phyloP scores from a whole-genome alignment of 2,888 invertebrate genomes.

The Timema cristinae region DNA sequence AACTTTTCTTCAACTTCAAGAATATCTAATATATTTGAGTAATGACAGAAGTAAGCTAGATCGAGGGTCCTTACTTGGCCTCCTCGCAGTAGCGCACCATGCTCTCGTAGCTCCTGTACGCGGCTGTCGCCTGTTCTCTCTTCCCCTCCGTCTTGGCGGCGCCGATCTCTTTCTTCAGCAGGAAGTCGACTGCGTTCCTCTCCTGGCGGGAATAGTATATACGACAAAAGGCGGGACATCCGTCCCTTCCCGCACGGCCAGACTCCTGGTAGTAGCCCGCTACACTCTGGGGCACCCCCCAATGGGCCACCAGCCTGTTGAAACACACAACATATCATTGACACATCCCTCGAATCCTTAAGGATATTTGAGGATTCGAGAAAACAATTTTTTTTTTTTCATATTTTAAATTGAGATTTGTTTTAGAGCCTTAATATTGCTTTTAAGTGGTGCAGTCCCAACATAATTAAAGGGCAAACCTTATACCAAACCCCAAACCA shows the following conservation, averaged over 20 bases:
- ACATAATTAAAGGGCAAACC: no score
- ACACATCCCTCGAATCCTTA: no score
- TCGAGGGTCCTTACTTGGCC: constrained; percentile 54
- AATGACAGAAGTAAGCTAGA: constrained; percentile 18
- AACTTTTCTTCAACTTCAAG: no score
- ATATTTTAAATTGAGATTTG: no score
- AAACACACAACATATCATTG: not conserved
- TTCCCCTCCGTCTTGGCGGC: constrained; percentile 55
- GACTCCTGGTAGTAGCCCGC: constrained; percentile 97
- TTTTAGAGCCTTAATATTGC: no score
- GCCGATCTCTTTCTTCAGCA: constrained; percentile 65
- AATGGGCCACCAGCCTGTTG: constrained; percentile 87
- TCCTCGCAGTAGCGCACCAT: constrained; percentile 80
- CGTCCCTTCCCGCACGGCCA: constrained; percentile 94
- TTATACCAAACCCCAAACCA: no score
- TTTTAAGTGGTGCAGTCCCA: no score
- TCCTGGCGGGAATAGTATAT: constrained; percentile 85
- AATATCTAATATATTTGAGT: not conserved
- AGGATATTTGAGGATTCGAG: no score
- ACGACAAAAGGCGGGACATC: constrained; percentile 80
- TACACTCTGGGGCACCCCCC: constrained; percentile 92
- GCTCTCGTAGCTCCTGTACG: constrained; percentile 72
- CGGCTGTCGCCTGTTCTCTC: constrained; percentile 56
- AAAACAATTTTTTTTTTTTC: no score
- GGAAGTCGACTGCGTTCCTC: constrained; percentile 74